Conservation (phyloP, 1,140 invertebrate species). For the Elymnias hypermnestra region DNA sequence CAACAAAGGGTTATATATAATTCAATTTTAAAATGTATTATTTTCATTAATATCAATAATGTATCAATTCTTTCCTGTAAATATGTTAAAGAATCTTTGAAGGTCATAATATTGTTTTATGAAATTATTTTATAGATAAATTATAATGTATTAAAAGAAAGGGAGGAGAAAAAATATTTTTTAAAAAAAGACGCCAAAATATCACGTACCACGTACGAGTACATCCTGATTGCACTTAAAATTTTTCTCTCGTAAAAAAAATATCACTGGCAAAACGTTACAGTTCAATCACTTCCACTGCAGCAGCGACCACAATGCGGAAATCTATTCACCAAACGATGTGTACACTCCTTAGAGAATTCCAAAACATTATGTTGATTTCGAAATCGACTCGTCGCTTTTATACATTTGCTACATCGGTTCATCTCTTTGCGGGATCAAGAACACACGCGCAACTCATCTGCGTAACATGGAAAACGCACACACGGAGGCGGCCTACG, state of each 20-base stretch:
- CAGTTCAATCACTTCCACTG: conserved; percentile 55
- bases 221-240: conserved; percentile 47
- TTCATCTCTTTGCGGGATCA: conserved; percentile 50
- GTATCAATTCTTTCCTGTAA: too few species aligned
- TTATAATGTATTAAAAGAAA: too few species aligned
- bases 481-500: conserved; percentile 37
- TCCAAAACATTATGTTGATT: conserved; percentile 71
- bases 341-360: conserved; percentile 65
- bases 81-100: too few species aligned
- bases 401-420: conserved; percentile 73
- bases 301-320: conserved; percentile 51
- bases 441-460: conserved; percentile 30
- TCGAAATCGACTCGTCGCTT: conserved; percentile 71
- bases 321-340: conserved; percentile 51
- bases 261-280: conserved; percentile 38
- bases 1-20: too few species aligned
- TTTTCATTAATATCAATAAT: too few species aligned
- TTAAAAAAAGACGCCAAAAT: too few species aligned
- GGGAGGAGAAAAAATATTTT: too few species aligned
- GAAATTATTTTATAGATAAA: too few species aligned
- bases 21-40: too few species aligned
- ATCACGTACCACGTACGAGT: conserved; percentile 48
- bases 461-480: conserved; percentile 28
- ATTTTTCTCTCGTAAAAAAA: conserved; percentile 21
- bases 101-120: too few species aligned